phyloP scores from a whole-genome alignment of 2,113 vertebrate species.

The Perca schrenkii region DNA sequence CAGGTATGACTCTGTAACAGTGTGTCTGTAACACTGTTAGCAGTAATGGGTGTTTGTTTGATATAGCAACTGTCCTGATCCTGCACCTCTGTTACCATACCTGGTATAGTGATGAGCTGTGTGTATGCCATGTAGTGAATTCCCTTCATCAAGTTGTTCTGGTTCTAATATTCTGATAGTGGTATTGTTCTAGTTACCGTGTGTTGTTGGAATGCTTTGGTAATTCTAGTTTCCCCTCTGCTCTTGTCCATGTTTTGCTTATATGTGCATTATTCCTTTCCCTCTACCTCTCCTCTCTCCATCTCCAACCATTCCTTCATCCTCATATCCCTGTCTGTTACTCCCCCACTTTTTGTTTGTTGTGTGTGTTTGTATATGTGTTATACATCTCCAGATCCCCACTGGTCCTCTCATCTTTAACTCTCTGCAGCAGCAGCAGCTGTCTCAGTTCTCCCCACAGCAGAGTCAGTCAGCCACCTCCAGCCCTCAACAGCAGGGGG shows the following conservation, averaged over 20 bases:
- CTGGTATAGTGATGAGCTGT: conserved; percentile 2
- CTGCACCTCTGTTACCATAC: conserved; percentile 16
- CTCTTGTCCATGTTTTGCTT: conserved; percentile 27
- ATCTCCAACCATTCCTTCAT: conserved; percentile 12
- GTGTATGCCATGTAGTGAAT: conserved; percentile 3
- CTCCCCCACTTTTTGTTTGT: conserved; percentile 28
- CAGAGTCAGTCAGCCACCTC: conserved; percentile 87
- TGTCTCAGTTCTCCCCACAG: conserved; percentile 88
- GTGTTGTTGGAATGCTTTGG: conserved; percentile 42
- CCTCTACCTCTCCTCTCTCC: conserved; percentile 24
- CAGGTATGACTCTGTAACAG: conserved; percentile 87
- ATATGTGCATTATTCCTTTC: conserved; percentile 34
- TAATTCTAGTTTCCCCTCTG: conserved; percentile 50
- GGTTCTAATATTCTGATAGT: conserved; percentile 21
- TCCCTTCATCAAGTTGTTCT: background rate
- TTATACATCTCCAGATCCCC: conserved; percentile 84
- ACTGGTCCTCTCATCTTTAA: conserved; percentile 91
- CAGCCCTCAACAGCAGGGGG: conserved; percentile 89
- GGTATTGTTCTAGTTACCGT: conserved; percentile 1
- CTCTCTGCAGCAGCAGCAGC: conserved; percentile 88
- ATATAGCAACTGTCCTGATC: conserved; percentile 1
- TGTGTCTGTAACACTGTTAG: conserved; percentile 2
- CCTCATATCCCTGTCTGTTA: conserved; percentile 21
- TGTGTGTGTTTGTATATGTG: conserved; percentile 40
- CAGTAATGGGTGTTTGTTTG: conserved; percentile 29